Conservation (phyloP, 2,888 invertebrate genomes). For the Phortica okadai region DNA sequence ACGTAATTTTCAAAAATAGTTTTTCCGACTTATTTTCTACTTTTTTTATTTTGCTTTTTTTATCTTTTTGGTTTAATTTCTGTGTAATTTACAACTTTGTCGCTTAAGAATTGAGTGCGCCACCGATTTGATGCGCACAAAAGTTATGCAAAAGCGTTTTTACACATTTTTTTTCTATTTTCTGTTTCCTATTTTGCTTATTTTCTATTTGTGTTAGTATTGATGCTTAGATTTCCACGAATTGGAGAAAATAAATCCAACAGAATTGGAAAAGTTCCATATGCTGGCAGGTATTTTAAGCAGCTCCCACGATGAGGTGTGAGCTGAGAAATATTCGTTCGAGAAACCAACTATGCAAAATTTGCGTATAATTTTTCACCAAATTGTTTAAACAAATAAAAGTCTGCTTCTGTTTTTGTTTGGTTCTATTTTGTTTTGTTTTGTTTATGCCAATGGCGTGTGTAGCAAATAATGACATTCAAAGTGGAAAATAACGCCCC, state of each 20-base stretch:
- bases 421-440: background rate
- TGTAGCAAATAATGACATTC: constrained; percentile 2
- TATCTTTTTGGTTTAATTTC: constrained; percentile 35
- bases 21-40: constrained; percentile 43
- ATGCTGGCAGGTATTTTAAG: background rate
- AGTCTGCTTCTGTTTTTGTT: background rate
- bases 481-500: no score
- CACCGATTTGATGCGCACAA: no score
- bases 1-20: constrained; percentile 60
- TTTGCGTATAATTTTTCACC: constrained; percentile 9
- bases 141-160: no score
- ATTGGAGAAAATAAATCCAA: no score
- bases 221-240: no score
- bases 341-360: constrained; percentile 7
- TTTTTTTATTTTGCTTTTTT: constrained; percentile 42
- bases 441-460: constrained; percentile 12
- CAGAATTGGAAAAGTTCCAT: no score
- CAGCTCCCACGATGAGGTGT: constrained; percentile 1
- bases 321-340: no score
- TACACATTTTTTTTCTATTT: no score
- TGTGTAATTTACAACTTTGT: constrained; percentile 55
- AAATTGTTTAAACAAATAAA: constrained; percentile 25
- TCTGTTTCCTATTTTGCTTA: no score
- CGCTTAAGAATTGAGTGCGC: constrained; percentile 23
- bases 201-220: no score